A percentile compares a stretch with the other conserved stretches of the same genome.
These are phyloP conservation scores for Drosophila sproati DNA, from an alignment of 1,140 invertebrate genomes.

Conservation along the genomic window DNA sequence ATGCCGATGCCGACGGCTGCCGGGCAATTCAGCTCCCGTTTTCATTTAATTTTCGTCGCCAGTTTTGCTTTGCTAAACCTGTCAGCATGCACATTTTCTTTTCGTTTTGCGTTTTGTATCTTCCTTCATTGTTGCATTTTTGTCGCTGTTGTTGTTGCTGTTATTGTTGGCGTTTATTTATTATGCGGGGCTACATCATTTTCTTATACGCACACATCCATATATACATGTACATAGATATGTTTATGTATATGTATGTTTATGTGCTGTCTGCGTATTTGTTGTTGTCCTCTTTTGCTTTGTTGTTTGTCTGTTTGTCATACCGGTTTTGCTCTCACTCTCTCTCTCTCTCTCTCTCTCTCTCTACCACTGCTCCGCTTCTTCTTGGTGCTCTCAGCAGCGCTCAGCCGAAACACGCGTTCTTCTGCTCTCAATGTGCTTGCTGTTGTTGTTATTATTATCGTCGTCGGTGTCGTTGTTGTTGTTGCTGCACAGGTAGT, in stretches of 20 bases:
- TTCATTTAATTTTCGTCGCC: slow-evolving; percentile 59
- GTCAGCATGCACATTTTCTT: slow-evolving; percentile 55
- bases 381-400: slow-evolving; percentile 18
- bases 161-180: slow-evolving; percentile 47
- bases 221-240: slow-evolving; percentile 1
- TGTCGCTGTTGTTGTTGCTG: slow-evolving; percentile 27
- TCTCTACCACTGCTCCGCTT: not conserved
- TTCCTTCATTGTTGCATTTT: slow-evolving; percentile 52
- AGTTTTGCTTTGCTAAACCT: slow-evolving; percentile 50
- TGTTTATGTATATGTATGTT: slow-evolving; percentile 34
- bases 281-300: slow-evolving; percentile 51
- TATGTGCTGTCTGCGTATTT: slow-evolving; percentile 24
- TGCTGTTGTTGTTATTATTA: slow-evolving; percentile 15
- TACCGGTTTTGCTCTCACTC: slow-evolving; percentile 64
- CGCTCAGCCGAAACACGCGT: not conserved
- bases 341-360: slow-evolving; percentile 18
- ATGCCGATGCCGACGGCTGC: slow-evolving; percentile 11
- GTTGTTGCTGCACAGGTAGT: slow-evolving; percentile 63
- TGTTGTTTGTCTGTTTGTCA: slow-evolving; percentile 65
- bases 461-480: not conserved
- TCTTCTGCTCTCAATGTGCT: slow-evolving; percentile 15
- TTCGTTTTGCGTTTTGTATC: slow-evolving; percentile 40
- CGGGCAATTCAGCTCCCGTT: slow-evolving; percentile 48
- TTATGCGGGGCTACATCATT: slow-evolving; percentile 40
- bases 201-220: slow-evolving; percentile 34